These are phyloP conservation scores for Scalopus aquaticus DNA, from an alignment of 2,113 vertebrate species.

Conservation along the genomic window DNA sequence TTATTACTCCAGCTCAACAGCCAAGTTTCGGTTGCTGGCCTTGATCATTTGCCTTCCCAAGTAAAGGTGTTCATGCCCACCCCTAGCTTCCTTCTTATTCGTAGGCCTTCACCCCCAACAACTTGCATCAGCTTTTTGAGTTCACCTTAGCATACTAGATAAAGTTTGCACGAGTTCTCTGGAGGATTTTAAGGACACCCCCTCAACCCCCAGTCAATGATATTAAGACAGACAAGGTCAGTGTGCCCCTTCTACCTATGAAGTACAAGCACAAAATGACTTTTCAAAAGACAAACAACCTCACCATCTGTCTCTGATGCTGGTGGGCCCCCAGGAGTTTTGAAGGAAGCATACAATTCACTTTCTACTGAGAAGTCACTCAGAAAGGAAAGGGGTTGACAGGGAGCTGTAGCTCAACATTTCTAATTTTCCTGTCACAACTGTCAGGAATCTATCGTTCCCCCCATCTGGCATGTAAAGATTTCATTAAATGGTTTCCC, in stretches of 20 bases:
- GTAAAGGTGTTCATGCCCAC: background rate
- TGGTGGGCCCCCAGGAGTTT: background rate
- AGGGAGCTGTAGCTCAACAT: background rate
- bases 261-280: background rate
- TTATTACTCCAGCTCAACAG: background rate
- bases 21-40: background rate
- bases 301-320: background rate
- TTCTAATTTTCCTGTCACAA: background rate
- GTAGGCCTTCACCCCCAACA: background rate
- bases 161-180: background rate
- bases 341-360: background rate
- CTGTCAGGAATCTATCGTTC: background rate
- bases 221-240: background rate
- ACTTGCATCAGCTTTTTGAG: background rate
- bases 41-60: background rate
- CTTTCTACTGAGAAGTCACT: background rate
- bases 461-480: background rate
- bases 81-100: background rate
- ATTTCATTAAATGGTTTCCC: background rate
- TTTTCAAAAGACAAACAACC: background rate
- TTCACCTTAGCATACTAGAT: background rate
- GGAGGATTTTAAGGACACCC: background rate
- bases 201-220: background rate
- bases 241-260: too few relatives aligned
- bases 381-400: background rate